Percentiles rank a stretch among this genome's conserved stretches.
Conservation (phyloP, 2,113 vertebrate species). For the Excalfactoria chinensis region DNA sequence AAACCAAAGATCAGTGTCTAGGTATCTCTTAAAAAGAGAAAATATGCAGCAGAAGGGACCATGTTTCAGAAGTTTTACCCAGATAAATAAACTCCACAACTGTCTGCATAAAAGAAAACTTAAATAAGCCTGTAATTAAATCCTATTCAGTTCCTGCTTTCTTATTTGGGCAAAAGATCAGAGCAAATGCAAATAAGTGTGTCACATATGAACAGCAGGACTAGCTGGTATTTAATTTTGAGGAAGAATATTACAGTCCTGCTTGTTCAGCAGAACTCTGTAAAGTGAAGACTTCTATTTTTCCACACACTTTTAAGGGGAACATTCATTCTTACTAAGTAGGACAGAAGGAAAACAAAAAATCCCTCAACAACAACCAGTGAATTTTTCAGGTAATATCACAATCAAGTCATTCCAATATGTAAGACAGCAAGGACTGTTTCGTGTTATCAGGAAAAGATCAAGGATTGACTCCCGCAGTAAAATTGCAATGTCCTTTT, state of each 20-base stretch:
- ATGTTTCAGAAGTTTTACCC: background rate
- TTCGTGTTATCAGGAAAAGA: background rate
- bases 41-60: background rate
- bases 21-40: background rate
- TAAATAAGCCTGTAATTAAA: constrained; percentile 42
- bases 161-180: constrained; percentile 67
- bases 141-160: constrained; percentile 25
- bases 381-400: constrained; percentile 2
- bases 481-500: background rate
- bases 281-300: background rate
- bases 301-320: background rate
- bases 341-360: background rate
- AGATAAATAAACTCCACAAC: background rate
- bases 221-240: constrained; percentile 30
- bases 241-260: constrained; percentile 1
- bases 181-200: constrained; percentile 49
- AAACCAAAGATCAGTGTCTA: background rate
- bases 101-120: constrained; percentile 28
- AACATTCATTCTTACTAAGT: background rate
- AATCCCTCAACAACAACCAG: background rate
- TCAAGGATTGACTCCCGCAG: background rate
- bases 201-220: constrained; percentile 64
- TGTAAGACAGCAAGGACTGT: background rate
- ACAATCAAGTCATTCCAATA: background rate
- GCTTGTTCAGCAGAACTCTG: constrained; percentile 27